A percentile compares a stretch with the other conserved stretches of the same genome.
Evolutionary conservation across 1,140 invertebrate genomes (phyloP).

Genomic region (Trypoxylus dichotomus): DNA sequence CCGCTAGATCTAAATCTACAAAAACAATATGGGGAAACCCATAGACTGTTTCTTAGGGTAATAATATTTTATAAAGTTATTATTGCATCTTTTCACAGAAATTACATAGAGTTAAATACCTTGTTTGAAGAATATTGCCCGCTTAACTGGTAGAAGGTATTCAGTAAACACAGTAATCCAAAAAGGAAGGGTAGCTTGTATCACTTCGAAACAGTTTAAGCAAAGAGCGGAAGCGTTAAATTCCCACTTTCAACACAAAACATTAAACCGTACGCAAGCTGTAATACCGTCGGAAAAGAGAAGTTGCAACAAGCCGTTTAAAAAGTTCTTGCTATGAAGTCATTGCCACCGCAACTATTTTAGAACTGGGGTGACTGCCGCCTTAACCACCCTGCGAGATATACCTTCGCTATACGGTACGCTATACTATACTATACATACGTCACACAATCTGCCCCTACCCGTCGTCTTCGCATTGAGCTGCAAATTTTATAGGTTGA

Average conservation of each 20-base stretch:
- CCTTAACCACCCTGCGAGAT: slow-evolving; percentile 3
- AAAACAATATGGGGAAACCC: no score
- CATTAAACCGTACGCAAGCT: background rate
- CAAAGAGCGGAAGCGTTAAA: background rate
- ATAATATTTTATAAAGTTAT: no score
- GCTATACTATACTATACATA: background rate
- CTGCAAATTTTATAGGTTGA: slow-evolving; percentile 26
- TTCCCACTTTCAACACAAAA: background rate
- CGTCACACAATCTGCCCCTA: slow-evolving; percentile 2
- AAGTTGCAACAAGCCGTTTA: background rate
- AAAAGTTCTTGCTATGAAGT: background rate
- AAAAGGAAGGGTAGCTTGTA: background rate
- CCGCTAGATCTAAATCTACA: no score
- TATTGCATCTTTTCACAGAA: background rate
- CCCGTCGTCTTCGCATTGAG: background rate
- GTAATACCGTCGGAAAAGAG: background rate
- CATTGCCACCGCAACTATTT: slow-evolving; percentile 28
- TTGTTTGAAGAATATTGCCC: background rate
- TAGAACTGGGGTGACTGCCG: slow-evolving; percentile 26
- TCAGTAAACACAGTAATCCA: background rate
- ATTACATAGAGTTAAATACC: background rate
- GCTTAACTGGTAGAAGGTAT: background rate
- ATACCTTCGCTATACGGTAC: background rate
- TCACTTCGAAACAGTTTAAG: background rate
- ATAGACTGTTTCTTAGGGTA: no score